Base-by-base conservation (phyloP, 2,888 invertebrate species). In the Agrotis ipsilon region DNA sequence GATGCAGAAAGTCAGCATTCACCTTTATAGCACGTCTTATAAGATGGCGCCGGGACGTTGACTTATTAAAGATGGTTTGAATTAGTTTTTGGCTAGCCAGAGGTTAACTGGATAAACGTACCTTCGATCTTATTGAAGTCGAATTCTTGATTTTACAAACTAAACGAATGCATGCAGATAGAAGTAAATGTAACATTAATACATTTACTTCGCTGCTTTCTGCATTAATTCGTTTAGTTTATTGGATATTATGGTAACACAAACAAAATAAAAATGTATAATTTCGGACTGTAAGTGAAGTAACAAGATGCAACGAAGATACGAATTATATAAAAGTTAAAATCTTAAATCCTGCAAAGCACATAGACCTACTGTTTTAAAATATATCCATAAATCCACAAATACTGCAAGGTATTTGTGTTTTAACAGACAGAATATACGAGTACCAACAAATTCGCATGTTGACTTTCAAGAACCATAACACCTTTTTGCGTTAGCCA, bases 81-180 rank as follows among this genome's bases (percentile, higher is more conserved):
- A 73, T 78, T 78, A 57, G 67, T 67, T 78, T 78, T 78, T 43
- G 73, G 59, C 78, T 60, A 52, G 78, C 58, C 63, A 66, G 18
- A 66, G 65, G 45, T 78, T 65, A 60, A 46, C 14, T 59, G 63
- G 77, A 70, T 75, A 24, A 75, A 75, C 75, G 75, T 59, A 64
- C 9, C 4, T 14, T 32, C 39, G 55, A 69, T 69, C 55, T 57
- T 61, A 57, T 62, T 76, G 55, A 39, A 68, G 60, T 46, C 7
- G 62, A 54, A 59, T 51, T 69, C 55, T 57, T 0, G 27, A 68
- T 54, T 73, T 73, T 73, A 60, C 52, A n/a, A n/a, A n/a, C n/a
- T n/a, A n/a, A n/a, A n/a, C n/a, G n/a, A n/a, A n/a, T n/a, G n/a
- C n/a, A n/a, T n/a, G n/a, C n/a, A n/a, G n/a, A n/a, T n/a, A n/a